Evolutionary conservation across 2,888 invertebrate species (phyloP).

Genomic region (Tachina lurida): DNA sequence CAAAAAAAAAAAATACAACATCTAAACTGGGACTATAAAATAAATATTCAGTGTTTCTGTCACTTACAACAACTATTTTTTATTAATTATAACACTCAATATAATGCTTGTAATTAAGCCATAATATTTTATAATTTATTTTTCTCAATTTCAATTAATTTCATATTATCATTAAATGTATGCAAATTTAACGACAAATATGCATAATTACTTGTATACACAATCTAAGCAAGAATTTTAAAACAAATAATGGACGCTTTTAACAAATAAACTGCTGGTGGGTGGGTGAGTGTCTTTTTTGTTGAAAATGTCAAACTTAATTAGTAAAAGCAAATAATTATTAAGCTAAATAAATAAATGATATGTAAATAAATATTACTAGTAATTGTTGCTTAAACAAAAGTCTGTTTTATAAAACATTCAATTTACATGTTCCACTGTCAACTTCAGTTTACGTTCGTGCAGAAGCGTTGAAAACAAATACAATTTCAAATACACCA

Average conservation of each 20-base stretch:
- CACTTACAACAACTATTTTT: not conserved
- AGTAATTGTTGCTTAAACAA: conserved; percentile 13
- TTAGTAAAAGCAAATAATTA: conserved; percentile 49
- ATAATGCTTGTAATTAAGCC: not conserved
- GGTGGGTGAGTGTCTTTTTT: not conserved
- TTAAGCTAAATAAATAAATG: conserved; percentile 34
- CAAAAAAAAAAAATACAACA: too few relatives aligned
- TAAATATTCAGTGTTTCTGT: not conserved
- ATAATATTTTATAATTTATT: not conserved
- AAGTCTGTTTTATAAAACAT: conserved; percentile 39
- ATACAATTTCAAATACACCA: not conserved
- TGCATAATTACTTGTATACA: not conserved
- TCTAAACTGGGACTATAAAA: too few relatives aligned
- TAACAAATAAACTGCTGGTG: conserved; percentile 19
- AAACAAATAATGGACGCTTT: conserved; percentile 45
- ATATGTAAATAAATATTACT: not conserved
- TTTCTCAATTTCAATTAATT: not conserved
- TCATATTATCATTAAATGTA: conserved; percentile 12
- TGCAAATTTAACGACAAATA: conserved; percentile 15
- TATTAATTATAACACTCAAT: not conserved
- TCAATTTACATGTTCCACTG: conserved; percentile 55
- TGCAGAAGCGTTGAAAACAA: conserved; percentile 2
- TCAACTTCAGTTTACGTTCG: conserved; percentile 65
- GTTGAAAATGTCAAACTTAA: conserved; percentile 57
- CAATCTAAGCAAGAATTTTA: not conserved